Evolutionary conservation across 2,113 vertebrate genomes (phyloP).

Genomic region (Toxotes chatareus): DNA sequence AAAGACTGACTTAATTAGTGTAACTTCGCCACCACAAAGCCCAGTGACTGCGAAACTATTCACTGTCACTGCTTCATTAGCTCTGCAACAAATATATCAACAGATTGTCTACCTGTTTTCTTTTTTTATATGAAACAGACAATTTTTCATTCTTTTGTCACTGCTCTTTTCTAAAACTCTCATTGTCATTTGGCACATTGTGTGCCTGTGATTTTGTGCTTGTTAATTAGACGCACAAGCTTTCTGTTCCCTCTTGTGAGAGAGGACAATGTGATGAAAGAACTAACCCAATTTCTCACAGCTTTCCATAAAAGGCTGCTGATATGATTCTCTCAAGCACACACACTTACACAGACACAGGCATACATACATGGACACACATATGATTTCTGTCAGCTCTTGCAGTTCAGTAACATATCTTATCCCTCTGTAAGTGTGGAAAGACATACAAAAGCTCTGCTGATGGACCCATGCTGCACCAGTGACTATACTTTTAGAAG

Average conservation of each 20-base stretch:
- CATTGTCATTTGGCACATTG: conserved; percentile 31
- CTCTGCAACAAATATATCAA: conserved; percentile 4
- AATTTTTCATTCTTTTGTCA: background rate
- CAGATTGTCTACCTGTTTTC: conserved; percentile 34
- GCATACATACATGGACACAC: background rate
- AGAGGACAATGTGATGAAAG: conserved; percentile 55
- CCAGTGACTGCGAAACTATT: background rate
- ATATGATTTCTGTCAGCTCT: background rate
- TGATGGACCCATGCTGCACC: background rate
- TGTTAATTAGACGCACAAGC: conserved; percentile 65
- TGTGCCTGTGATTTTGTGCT: conserved; percentile 32
- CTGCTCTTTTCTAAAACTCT: conserved; percentile 10
- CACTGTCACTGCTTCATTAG: conserved; percentile 3
- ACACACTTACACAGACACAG: background rate
- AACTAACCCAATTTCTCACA: conserved; percentile 58
- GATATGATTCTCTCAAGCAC: conserved; percentile 44
- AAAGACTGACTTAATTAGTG: background rate
- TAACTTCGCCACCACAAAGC: background rate
- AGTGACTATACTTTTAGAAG: background rate
- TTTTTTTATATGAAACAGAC: background rate
- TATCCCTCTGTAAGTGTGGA: background rate
- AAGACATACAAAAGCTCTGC: background rate
- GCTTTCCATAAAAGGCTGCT: conserved; percentile 44
- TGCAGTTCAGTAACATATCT: conserved; percentile 4
- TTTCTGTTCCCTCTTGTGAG: conserved; percentile 47